These are phyloP conservation scores for Hybognathus amarus DNA, from an alignment of 2,797 vertebrate genomes.

Conservation along the genomic window DNA sequence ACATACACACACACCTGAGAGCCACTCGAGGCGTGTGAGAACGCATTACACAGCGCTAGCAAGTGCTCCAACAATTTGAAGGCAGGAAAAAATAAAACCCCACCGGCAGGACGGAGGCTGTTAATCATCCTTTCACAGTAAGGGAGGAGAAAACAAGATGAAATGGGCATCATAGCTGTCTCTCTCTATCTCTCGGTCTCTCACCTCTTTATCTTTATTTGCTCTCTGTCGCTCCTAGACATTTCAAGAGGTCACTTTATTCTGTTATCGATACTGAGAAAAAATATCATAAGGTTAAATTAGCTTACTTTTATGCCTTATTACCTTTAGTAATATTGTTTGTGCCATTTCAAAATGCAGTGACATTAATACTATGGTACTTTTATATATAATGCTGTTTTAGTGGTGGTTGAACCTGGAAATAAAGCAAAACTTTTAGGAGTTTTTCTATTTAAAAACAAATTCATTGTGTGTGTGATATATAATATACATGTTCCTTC, in stretches of 20 bases:
- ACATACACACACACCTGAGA: conserved; percentile 69
- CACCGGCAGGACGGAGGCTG: conserved; percentile 77
- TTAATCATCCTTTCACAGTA: conserved; percentile 78
- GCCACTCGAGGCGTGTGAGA: conserved; percentile 66
- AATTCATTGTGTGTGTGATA: neutral
- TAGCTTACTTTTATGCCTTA: neutral
- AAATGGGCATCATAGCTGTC: conserved; percentile 28
- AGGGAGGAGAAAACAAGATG: conserved; percentile 72
- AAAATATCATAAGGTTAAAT: conserved; percentile 12
- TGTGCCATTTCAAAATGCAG: neutral
- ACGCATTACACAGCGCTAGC: conserved; percentile 74
- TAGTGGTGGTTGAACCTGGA: neutral
- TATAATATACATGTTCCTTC: too few relatives aligned
- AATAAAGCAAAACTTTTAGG: neutral
- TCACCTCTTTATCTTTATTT: conserved; percentile 38
- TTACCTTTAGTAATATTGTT: neutral
- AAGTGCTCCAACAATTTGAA: conserved; percentile 81
- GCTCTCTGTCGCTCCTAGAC: conserved; percentile 8
- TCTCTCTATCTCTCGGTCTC: conserved; percentile 4
- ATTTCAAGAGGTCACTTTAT: conserved; percentile 44
- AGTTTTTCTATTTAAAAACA: neutral
- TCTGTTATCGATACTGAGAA: neutral
- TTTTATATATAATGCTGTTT: conserved; percentile 1
- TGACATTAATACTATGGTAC: neutral
- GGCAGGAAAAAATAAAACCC: conserved; percentile 72